A percentile compares a stretch with the other conserved stretches of the same genome.
Evolutionary conservation across 2,888 invertebrate species (phyloP).

Genomic region (Ryuthela nishihirai): DNA sequence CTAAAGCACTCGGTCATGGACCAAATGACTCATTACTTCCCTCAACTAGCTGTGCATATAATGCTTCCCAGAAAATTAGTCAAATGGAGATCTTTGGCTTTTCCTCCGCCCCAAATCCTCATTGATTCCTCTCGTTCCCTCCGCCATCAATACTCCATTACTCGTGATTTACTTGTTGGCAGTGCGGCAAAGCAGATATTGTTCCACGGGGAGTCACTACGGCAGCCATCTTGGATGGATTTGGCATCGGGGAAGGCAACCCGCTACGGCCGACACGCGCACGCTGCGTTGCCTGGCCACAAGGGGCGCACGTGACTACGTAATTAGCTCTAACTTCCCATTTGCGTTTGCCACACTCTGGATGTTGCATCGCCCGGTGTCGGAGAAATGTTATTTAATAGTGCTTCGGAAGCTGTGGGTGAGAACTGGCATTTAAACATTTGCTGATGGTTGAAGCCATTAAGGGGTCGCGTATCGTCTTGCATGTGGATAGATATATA

Average conservation of each 20-base stretch:
- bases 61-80: not conserved
- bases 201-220: not conserved
- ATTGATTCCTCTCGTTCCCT: not conserved
- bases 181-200: slow-evolving; percentile 4
- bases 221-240: not conserved
- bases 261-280: too few relatives aligned
- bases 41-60: not conserved
- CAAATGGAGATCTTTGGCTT: slow-evolving; percentile 13
- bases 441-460: too few relatives aligned
- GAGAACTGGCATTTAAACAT: too few relatives aligned
- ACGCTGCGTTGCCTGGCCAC: not conserved
- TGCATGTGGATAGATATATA: too few relatives aligned
- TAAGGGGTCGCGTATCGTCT: too few relatives aligned
- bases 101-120: not conserved
- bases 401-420: too few relatives aligned
- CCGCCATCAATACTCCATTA: slow-evolving; percentile 2
- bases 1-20: too few relatives aligned
- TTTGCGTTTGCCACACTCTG: too few relatives aligned
- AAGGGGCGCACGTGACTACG: slow-evolving; percentile 16
- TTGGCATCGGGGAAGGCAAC: not conserved
- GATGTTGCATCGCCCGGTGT: too few relatives aligned
- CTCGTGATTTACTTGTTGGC: slow-evolving; percentile 4
- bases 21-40: too few relatives aligned
- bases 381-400: too few relatives aligned
- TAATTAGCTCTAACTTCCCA: slow-evolving; percentile 15